Percentiles rank a stretch among this genome's conserved stretches.
phyloP scores from a whole-genome alignment of 2,797 vertebrate species.

The Falco biarmicus region DNA sequence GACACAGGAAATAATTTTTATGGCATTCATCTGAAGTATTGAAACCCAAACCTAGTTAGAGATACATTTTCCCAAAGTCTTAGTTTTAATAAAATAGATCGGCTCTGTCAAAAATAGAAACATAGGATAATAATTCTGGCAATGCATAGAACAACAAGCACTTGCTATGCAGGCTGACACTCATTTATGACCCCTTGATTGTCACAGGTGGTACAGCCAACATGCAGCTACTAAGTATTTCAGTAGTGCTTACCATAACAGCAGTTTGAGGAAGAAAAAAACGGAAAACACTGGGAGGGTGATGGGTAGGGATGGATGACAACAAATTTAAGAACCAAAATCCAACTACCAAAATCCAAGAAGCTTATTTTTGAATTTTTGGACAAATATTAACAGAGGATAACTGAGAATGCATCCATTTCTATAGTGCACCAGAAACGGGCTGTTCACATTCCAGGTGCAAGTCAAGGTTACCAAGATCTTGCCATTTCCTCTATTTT shows the following conservation, averaged over 20 bases:
- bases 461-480: background rate
- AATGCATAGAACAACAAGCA: background rate
- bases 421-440: background rate
- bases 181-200: background rate
- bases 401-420: background rate
- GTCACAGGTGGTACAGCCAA: background rate
- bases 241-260: background rate
- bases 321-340: background rate
- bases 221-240: background rate
- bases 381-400: background rate
- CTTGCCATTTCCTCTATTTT: background rate
- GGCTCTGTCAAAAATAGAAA: background rate
- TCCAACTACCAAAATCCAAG: background rate
- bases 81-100: background rate
- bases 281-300: rapidly evolving
- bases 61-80: background rate
- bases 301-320: no score
- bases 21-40: background rate
- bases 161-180: background rate
- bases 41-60: background rate
- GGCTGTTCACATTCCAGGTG: background rate
- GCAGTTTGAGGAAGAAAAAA: background rate
- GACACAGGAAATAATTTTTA: background rate
- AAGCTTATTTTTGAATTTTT: background rate
- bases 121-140: background rate